These are phyloP conservation scores for Psephotus haematonotus DNA, from an alignment of 2,113 vertebrate genomes.

Conservation along the genomic window DNA sequence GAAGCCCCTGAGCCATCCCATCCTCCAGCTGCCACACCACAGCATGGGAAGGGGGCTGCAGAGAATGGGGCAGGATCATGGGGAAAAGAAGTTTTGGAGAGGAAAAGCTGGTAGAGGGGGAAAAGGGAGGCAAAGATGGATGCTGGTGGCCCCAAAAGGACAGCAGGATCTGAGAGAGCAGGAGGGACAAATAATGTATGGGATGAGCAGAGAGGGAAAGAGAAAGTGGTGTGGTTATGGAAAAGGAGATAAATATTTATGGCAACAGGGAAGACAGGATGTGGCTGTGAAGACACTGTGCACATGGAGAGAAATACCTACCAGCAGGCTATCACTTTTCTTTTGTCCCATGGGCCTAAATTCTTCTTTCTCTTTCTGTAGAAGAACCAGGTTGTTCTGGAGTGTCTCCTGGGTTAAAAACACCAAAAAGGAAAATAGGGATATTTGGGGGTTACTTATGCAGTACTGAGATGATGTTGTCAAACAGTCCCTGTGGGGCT, in stretches of 20 bases:
- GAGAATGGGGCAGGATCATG: neutral
- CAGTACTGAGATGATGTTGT: neutral
- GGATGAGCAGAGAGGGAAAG: neutral
- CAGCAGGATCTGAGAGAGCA: neutral
- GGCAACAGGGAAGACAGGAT: neutral
- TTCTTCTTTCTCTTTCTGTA: neutral
- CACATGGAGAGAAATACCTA: neutral
- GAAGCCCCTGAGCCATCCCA: neutral
- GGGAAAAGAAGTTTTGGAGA: neutral
- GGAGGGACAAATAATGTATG: neutral
- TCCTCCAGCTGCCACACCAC: neutral
- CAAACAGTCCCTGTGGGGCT: neutral
- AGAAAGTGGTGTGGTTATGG: accelerated
- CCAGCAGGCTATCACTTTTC: neutral
- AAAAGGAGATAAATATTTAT: neutral
- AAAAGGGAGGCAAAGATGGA: neutral
- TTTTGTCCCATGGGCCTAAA: neutral
- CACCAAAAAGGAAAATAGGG: accelerated
- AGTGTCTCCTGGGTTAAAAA: neutral
- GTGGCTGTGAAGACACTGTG: accelerated
- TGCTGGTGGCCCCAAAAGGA: neutral
- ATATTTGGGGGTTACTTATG: accelerated
- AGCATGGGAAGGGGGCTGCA: accelerated
- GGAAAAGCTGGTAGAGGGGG: accelerated
- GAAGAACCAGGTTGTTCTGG: neutral